These are phyloP conservation scores for Dendropsophus ebraccatus DNA, from an alignment of 2,113 vertebrate genomes.

Conservation along the genomic window DNA sequence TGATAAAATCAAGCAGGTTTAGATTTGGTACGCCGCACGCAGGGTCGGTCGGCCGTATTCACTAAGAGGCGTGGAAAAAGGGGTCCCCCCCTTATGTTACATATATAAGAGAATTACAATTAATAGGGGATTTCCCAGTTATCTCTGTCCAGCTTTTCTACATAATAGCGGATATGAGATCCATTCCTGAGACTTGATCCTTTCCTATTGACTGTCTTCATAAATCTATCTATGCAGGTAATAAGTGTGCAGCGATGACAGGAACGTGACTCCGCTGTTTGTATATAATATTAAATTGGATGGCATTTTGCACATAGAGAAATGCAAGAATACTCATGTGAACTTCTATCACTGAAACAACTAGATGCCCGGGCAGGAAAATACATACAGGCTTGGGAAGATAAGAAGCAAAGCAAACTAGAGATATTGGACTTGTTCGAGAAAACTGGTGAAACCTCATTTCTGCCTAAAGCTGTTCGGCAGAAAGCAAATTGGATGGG, in stretches of 20 bases:
- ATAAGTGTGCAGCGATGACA: neutral
- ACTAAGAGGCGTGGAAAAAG: too few species aligned
- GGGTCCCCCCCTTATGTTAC: too few species aligned
- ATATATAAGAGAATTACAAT: too few species aligned
- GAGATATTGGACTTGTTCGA: conserved; percentile 26
- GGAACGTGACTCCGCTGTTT: neutral
- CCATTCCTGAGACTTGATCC: neutral
- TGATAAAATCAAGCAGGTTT: too few species aligned
- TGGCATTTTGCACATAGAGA: conserved; percentile 8
- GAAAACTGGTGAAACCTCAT: conserved; percentile 20
- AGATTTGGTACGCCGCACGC: too few species aligned
- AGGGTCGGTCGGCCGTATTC: too few species aligned
- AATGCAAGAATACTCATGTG: neutral
- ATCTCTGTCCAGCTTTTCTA: neutral
- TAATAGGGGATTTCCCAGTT: neutral
- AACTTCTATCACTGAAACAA: too few species aligned
- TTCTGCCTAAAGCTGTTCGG: conserved; percentile 40
- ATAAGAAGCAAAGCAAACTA: conserved; percentile 32
- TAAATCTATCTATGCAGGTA: neutral
- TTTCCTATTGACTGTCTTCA: neutral
- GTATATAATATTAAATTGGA: neutral
- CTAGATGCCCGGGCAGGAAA: conserved; percentile 1
- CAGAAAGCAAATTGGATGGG: conserved; percentile 43
- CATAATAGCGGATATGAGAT: neutral
- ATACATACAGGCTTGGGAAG: conserved; percentile 1